These are phyloP conservation scores for Leptoteleia sp. DNA, from an alignment of 1,140 invertebrate genomes.

Conservation along the genomic window DNA sequence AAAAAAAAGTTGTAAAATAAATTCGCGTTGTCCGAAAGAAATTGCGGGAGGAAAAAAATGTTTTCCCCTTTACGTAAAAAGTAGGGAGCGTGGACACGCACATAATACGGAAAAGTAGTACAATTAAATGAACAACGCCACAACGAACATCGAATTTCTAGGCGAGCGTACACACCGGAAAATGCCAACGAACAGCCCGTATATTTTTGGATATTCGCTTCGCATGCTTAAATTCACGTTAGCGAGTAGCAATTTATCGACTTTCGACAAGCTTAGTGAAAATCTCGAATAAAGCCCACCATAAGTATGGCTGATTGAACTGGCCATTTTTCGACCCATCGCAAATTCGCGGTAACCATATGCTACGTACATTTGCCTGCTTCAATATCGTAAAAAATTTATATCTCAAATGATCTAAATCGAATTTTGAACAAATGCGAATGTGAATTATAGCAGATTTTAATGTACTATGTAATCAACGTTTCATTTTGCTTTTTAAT, in stretches of 20 bases:
- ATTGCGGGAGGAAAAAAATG: neutral
- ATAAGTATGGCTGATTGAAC: conserved; percentile 60
- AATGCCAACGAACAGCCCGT: conserved; percentile 37
- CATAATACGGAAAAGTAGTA: conserved; percentile 15
- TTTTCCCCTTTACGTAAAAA: conserved; percentile 3
- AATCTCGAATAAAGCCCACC: conserved; percentile 58
- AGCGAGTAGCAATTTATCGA: conserved; percentile 56
- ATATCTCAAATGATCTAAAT: neutral
- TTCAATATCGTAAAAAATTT: neutral
- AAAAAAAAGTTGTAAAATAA: neutral
- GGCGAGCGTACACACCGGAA: conserved; percentile 7
- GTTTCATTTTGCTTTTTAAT: neutral
- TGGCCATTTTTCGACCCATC: conserved; percentile 27
- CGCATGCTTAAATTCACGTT: conserved; percentile 56
- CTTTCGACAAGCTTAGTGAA: conserved; percentile 58
- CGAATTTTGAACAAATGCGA: neutral
- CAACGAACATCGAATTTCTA: conserved; percentile 24
- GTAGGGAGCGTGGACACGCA: neutral
- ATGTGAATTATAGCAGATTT: no score
- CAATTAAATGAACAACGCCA: conserved; percentile 44
- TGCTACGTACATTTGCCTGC: neutral
- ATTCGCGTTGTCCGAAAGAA: neutral
- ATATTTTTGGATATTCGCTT: conserved; percentile 54
- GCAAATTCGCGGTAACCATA: conserved; percentile 20
- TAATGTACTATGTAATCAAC: no score